Evolutionary conservation across 2,113 vertebrate genomes (phyloP), one percentile per base, ranked within the genome.

Genomic region (Agapornis roseicollis): DNA sequence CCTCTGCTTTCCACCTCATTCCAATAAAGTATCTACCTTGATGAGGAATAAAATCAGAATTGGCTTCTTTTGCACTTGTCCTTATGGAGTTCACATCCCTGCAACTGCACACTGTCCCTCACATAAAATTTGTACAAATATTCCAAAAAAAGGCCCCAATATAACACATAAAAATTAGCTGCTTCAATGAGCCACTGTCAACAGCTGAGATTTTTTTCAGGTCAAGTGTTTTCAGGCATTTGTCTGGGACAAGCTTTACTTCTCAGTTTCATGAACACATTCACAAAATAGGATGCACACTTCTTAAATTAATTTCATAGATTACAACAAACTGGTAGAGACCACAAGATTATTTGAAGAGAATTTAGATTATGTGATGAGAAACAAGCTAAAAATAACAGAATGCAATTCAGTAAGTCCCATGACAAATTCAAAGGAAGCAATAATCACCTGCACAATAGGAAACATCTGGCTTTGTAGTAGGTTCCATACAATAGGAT

Each of bases 341-440:
- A 79, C 25, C 25, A n/a, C 8, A 56, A 85, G n/a, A 80, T 19
- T 80, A 76, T 61, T 46, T 69, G 27, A 88, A 42, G 2, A 60
- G 29, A 83, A 6, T 56, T 88, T 53, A 80, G 33, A 88, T 88
- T 58, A 76, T 29, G 82, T 39, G 31, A 87, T 44, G 41, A 88
- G 19, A 93, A 89, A 53, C 31, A 60, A 47, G 20, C 25, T 47
- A 92, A 85, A 88, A 94, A 60, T 63, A 94, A 39, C 27, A 83
- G n/a, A 35, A 83, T 80, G 27, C 33, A 77, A 76, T 79, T 76
- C 79, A 90, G 6, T 61, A 92, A 88, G 71, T 83, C 65, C 12
- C 49, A 85, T 4, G 9, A 47, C 31, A 85, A 77, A 71, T 90
- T 96, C 89, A 96, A 93, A 94, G 53, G 53, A 90, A 76, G 49